phyloP scores from a whole-genome alignment of 2,888 invertebrate species.

The Cryptosula pallasiana region DNA sequence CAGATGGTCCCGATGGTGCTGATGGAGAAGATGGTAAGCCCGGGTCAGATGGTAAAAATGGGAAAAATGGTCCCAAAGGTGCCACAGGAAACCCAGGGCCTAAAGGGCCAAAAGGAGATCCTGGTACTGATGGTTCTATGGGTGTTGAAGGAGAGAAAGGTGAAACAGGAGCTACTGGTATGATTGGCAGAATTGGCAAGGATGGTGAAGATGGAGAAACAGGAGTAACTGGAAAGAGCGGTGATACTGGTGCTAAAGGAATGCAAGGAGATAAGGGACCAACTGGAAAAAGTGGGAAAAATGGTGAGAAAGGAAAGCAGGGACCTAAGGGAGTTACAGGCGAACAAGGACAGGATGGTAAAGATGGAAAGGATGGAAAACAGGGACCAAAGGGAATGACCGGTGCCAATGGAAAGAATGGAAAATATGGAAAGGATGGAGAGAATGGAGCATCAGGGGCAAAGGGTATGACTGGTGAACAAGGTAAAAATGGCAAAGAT shows the following conservation, averaged over 20 bases:
- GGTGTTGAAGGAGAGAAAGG: background rate
- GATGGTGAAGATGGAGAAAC: background rate
- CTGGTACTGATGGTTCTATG: background rate
- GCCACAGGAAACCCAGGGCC: background rate
- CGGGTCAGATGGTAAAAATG: background rate
- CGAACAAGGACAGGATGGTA: background rate
- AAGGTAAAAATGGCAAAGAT: background rate
- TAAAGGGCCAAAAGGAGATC: conserved; percentile 8
- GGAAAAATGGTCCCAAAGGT: conserved; percentile 4
- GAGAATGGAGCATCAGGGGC: background rate
- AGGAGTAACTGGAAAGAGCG: background rate
- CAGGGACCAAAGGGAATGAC: background rate
- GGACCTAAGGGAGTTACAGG: conserved; percentile 15
- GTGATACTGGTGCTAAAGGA: background rate
- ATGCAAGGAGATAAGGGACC: background rate
- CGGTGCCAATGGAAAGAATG: background rate
- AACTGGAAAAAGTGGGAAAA: background rate
- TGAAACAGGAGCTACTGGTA: conserved; percentile 5
- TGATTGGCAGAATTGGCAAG: background rate
- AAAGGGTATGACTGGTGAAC: conserved; percentile 4
- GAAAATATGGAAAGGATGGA: background rate
- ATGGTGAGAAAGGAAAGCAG: background rate
- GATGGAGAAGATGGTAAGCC: background rate
- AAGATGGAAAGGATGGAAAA: background rate
- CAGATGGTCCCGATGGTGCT: background rate